Base-by-base conservation (phyloP, 2,797 vertebrate genomes). In the Hemitrygon akajei region DNA sequence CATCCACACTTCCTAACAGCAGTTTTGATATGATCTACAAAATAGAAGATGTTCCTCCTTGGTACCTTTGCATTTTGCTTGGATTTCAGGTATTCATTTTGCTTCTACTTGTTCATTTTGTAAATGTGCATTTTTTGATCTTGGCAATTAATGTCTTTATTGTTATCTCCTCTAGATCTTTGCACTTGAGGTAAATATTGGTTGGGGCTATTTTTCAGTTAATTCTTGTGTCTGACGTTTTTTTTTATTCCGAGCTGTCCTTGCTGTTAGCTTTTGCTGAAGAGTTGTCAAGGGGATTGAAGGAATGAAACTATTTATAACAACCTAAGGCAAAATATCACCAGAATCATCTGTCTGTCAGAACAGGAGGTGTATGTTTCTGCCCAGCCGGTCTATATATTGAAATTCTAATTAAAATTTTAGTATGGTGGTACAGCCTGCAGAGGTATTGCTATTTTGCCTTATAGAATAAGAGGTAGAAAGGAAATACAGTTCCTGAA, bases 31-130 rank as follows among this genome's bases (percentile, higher is more conserved):
- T 99, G 98, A 96, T 99, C 94, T 99, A 99, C 95, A 97, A 94
- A 94, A 98, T 99, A 0, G 98, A 99, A 95, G 98, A 99, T 0
- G 96, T 98, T 76, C 98, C 98, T 0, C 98, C 98, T 2, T 99
- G 98, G 98, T 98, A 99, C 94, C 97, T 99, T 95, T 98, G 98
- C 95, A 95, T 98, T 94, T 96, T 99, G 58, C 97, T 99, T 27
- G 98, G 98, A 95, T 97, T 99, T 94, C 98, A 99, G 98, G 98
- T 99, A 96, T 71, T 73, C 16, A 37, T 37, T 66, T 34, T 6
- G 20, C 7, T 37, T 87, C n/a, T 89, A 20, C 18, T 89, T 89
- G 56, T 12, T 86, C 10, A 11, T 86, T 60, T 30, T 89, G 18
- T 89, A 69, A 89, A 73, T 73, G 14, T 73, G 22, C 71, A 73